These are phyloP conservation scores for Callipepla squamata DNA, from an alignment of 2,113 vertebrate genomes.

Conservation along the genomic window DNA sequence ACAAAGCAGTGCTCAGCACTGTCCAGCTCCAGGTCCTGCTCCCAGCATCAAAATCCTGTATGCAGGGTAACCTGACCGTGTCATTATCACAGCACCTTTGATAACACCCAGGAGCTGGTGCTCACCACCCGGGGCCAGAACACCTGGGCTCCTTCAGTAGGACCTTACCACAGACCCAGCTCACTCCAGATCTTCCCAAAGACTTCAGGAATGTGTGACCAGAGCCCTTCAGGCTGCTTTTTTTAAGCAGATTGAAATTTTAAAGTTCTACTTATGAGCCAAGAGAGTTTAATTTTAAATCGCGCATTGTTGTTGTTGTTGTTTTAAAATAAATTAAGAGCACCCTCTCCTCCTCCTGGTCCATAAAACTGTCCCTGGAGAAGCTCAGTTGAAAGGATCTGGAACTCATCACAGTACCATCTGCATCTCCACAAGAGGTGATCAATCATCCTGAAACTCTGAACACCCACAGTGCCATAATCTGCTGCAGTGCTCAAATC, in stretches of 20 bases:
- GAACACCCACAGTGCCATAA: constrained; percentile 55
- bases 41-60: neutral
- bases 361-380: constrained; percentile 27
- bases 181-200: neutral
- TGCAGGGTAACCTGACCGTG: neutral
- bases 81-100: neutral
- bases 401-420: constrained; percentile 58
- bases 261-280: neutral
- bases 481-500: neutral
- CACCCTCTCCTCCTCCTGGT: neutral
- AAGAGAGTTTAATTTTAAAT: constrained; percentile 12
- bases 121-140: neutral
- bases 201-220: accelerated
- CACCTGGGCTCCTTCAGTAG: neutral
- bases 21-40: neutral
- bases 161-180: neutral
- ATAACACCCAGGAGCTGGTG: neutral
- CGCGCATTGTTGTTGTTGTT: neutral
- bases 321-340: neutral
- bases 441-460: constrained; percentile 63
- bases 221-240: neutral
- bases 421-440: constrained; percentile 43
- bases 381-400: constrained; percentile 55
- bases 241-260: neutral
- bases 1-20: neutral